Percentiles rank a stretch among this genome's conserved stretches.
phyloP scores from a whole-genome alignment of 2,888 invertebrate species.

The Hemaris fuciformis region DNA sequence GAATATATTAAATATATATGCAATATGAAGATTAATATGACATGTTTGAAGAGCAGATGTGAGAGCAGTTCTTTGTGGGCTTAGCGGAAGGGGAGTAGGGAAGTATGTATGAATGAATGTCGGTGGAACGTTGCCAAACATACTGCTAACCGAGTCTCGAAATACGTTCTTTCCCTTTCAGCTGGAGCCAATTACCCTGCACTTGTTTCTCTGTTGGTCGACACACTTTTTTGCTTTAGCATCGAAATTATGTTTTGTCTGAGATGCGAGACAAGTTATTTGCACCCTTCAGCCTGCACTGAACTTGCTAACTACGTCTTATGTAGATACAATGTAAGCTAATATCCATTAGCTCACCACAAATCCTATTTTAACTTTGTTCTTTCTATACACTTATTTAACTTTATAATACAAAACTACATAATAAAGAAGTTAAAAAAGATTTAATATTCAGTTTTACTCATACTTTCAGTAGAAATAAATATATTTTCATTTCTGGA shows the following conservation, averaged over 20 bases:
- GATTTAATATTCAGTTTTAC: no score
- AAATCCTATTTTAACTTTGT: no score
- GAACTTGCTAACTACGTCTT: no score
- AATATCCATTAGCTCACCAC: no score
- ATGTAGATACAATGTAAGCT: no score
- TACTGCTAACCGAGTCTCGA: constrained; percentile 23
- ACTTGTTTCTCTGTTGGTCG: background rate
- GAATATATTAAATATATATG: background rate
- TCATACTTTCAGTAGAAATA: no score
- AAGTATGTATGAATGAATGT: constrained; percentile 34
- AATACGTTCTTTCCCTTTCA: constrained; percentile 14
- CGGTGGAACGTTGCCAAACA: constrained; percentile 34
- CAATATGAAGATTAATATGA: background rate
- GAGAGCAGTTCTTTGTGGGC: background rate
- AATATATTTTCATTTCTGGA: no score
- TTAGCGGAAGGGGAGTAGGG: constrained; percentile 24
- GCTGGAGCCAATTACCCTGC: constrained; percentile 9
- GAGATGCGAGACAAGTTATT: background rate
- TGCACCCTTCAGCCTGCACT: background rate
- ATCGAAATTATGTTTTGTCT: background rate
- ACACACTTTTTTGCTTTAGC: background rate
- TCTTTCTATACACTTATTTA: no score
- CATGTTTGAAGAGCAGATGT: background rate
- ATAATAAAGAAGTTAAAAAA: no score
- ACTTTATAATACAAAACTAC: no score